Conservation (phyloP, 2,113 vertebrate genomes). For the Pachycephala philippinensis region DNA sequence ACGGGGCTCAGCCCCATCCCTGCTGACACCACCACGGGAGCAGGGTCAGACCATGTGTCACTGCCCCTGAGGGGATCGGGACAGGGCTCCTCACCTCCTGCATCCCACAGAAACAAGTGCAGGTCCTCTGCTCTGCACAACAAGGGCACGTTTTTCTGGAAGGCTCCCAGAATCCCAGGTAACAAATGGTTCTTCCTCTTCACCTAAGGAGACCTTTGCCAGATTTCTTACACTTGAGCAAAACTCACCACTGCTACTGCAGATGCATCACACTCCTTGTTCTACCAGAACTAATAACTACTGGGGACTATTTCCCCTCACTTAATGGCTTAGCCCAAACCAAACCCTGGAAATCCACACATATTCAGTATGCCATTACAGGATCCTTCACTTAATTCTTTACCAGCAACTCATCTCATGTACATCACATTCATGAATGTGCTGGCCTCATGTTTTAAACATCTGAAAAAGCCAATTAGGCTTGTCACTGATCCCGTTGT, state of each 20-base stretch:
- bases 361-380: background rate
- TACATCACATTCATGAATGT: background rate
- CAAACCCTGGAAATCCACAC: background rate
- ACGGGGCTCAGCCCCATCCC: background rate
- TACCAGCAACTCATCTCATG: background rate
- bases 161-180: background rate
- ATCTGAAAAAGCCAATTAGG: constrained; percentile 26
- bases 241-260: background rate
- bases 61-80: background rate
- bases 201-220: background rate
- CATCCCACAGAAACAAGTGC: background rate
- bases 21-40: background rate
- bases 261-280: background rate
- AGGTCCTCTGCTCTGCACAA: background rate
- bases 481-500: background rate
- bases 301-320: background rate
- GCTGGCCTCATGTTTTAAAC: constrained; percentile 21
- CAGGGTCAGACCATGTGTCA: background rate
- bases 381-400: background rate
- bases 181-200: background rate
- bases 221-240: background rate
- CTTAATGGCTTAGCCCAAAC: background rate
- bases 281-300: background rate
- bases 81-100: background rate
- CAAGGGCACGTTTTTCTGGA: background rate